phyloP scores from a whole-genome alignment of 2,888 invertebrate species.

The Tuta absoluta region DNA sequence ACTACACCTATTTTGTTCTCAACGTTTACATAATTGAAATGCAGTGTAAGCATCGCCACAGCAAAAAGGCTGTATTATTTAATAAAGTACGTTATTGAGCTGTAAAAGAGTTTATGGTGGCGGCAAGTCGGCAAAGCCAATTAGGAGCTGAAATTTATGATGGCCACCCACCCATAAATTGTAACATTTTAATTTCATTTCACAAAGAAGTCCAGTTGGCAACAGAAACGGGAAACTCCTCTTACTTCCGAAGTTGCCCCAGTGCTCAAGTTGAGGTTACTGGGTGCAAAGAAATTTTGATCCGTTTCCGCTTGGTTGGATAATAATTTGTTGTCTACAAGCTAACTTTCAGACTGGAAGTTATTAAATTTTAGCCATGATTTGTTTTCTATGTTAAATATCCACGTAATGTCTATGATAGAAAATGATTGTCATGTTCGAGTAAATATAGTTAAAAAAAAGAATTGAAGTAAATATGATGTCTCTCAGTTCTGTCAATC shows the following conservation, averaged over 20 bases:
- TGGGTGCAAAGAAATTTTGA: slow-evolving; percentile 24
- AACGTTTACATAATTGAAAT: neutral
- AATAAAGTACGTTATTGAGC: slow-evolving; percentile 67
- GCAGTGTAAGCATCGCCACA: slow-evolving; percentile 33
- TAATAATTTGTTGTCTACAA: slow-evolving; percentile 8
- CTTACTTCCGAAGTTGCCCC: slow-evolving; percentile 42
- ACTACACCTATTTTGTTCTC: too few species aligned
- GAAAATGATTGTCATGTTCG: too few species aligned
- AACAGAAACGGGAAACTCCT: slow-evolving; percentile 33
- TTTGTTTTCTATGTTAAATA: too few species aligned
- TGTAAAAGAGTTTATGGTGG: slow-evolving; percentile 74
- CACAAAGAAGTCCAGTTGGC: slow-evolving; percentile 49
- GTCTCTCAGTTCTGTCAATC: too few species aligned
- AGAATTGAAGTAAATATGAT: too few species aligned
- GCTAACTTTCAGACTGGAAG: neutral
- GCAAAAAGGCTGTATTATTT: slow-evolving; percentile 46
- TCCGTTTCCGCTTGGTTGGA: neutral
- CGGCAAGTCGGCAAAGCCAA: slow-evolving; percentile 66
- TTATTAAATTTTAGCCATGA: neutral
- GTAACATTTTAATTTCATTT: slow-evolving; percentile 77
- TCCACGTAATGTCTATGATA: too few species aligned
- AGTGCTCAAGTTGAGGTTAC: slow-evolving; percentile 28
- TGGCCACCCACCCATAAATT: slow-evolving; percentile 66
- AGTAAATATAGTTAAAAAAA: too few species aligned
- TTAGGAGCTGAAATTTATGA: slow-evolving; percentile 74